phyloP scores from a whole-genome alignment of 2,888 invertebrate species.

The Belgica antarctica region DNA sequence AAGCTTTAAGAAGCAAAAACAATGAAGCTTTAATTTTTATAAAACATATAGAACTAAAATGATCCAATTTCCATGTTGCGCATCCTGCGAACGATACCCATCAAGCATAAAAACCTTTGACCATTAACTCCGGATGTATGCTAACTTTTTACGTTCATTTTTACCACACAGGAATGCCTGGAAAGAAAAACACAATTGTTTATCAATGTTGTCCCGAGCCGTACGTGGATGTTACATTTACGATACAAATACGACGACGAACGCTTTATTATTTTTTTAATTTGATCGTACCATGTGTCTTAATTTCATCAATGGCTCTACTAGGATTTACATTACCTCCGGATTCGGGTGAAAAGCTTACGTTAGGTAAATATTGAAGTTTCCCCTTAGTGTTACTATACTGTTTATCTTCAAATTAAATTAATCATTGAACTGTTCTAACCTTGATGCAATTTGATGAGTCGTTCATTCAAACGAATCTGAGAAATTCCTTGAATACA shows the following conservation, averaged over 20 bases:
- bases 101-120: no score
- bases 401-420: neutral
- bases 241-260: constrained; percentile 91
- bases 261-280: constrained; percentile 99
- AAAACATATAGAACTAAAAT: no score
- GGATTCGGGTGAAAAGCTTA: constrained; percentile 62
- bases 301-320: constrained; percentile 97
- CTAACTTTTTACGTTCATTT: constrained; percentile 30
- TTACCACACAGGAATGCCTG: constrained; percentile 74
- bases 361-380: constrained; percentile 53
- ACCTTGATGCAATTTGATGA: no score
- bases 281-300: constrained; percentile 97
- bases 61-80: no score
- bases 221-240: constrained; percentile 74
- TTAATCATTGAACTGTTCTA: no score
- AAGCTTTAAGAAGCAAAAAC: no score
- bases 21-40: no score
- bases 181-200: constrained; percentile 83
- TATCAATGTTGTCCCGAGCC: constrained; percentile 82
- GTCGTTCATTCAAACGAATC: no score
- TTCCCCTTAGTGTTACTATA: neutral
- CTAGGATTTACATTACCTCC: constrained; percentile 97
- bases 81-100: no score
- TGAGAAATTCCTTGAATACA: neutral
- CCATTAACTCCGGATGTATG: no score